Evolutionary conservation across 1,140 invertebrate species (phyloP), one percentile per base, ranked within the genome.

Genomic region (Tribolium madens): DNA sequence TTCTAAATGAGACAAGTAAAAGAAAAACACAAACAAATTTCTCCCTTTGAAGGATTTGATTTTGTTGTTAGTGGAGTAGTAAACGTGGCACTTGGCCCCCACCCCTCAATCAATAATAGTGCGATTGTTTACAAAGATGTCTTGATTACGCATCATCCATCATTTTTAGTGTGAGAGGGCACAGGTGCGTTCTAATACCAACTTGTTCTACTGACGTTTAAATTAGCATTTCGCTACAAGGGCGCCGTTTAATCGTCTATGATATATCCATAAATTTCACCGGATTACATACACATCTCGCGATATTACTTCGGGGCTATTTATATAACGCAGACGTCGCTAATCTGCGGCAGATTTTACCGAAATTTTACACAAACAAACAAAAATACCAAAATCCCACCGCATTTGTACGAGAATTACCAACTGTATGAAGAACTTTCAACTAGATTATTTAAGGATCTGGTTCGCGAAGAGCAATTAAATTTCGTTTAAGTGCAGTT

Each of bases 251-350:
- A 72, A 72, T 72, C 70, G 70, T 72, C 70, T 72, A 72, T 72
- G 70, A 52, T 52, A 72, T 72, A 72, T 72, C 70, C 70, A 72
- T 72, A 72, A 72, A 72, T 72, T 72, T 64, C 21, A 26, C 26
- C n/a, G 57, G 57, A 64, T 64, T 64, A 64, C 57, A 64, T 26
- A 26, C 57, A 64, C 57, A 64, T 64, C 57, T 64, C 57, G 57
- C 57, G 57, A 64, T 64, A 64, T 64, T 64, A 33, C 57, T 33
- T 64, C 26, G 6, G 26, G 26, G 57, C 36, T 64, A 64, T 64
- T 64, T 64, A 64, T 64, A 31, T 64, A 26, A 26, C 21, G 21
- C 21, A 26, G 21, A 26, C 21, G 21, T 33, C 57, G 21, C 57
- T 64, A 64, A 64, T 64, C 57, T 42, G 9, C 36, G 36, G 3